A percentile compares a stretch with the other conserved stretches of the same genome.
Conservation (phyloP, 2,888 invertebrate species). For the Drosophila testacea region DNA sequence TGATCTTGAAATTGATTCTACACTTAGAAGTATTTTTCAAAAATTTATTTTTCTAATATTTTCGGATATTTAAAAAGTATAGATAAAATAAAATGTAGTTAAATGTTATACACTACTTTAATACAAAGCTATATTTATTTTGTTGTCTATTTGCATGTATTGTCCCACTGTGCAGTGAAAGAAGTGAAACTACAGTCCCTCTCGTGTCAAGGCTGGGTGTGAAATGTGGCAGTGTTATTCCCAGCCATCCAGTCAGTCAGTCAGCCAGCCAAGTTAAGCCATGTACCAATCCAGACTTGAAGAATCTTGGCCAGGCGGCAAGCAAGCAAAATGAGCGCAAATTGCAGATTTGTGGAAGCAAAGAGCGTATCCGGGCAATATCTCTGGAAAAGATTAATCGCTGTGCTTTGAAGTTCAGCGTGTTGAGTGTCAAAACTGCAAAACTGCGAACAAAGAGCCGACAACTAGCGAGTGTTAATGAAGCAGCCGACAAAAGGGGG, state of each 20-base stretch:
- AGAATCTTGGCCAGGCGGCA: slow-evolving; percentile 38
- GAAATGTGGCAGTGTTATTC: slow-evolving; percentile 60
- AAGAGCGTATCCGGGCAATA: slow-evolving; percentile 26
- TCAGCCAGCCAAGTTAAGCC: background rate
- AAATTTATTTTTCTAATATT: no score
- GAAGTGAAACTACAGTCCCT: slow-evolving; percentile 47
- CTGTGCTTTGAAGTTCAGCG: slow-evolving; percentile 60
- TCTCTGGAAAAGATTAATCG: slow-evolving; percentile 60
- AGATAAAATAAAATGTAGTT: no score
- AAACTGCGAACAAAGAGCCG: slow-evolving; percentile 58
- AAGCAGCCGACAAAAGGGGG: slow-evolving; percentile 43
- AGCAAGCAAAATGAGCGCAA: slow-evolving; percentile 41
- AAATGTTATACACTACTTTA: no score
- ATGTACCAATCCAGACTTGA: slow-evolving; percentile 13
- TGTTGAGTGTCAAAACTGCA: slow-evolving; percentile 63
- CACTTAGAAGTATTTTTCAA: no score
- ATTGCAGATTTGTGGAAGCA: slow-evolving; percentile 51
- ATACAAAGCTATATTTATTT: background rate
- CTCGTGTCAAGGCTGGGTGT: slow-evolving; percentile 53
- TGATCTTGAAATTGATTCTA: no score
- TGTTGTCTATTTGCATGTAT: background rate
- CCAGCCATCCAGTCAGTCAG: background rate
- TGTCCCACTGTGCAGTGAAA: slow-evolving; percentile 10
- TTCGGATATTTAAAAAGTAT: no score
- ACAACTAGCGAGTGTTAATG: slow-evolving; percentile 60